These are phyloP conservation scores for Epizoanthus illoricatus DNA, from an alignment of 92 coral and sea anemone species.

Conservation along the genomic window DNA sequence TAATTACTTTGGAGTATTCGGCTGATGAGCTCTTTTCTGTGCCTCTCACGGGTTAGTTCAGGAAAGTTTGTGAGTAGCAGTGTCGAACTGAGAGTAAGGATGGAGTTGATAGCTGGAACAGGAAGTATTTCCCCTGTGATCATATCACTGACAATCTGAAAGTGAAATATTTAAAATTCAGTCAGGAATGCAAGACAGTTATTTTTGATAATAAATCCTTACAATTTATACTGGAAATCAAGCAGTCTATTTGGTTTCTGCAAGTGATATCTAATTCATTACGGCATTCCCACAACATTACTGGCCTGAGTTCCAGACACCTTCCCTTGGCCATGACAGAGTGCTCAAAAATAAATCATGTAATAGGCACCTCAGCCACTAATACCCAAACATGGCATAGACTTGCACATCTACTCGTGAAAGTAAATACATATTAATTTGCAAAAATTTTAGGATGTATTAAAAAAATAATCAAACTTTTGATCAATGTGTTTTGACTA, in stretches of 20 bases:
- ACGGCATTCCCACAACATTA: too few species aligned
- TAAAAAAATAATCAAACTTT: too few species aligned
- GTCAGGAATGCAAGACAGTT: not conserved
- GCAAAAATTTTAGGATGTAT: too few species aligned
- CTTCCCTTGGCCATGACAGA: too few species aligned
- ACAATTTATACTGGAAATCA: not conserved
- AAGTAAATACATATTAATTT: too few species aligned
- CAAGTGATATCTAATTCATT: not conserved
- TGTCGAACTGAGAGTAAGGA: slow-evolving; percentile 57
- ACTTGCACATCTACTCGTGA: too few species aligned
- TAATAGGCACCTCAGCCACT: too few species aligned
- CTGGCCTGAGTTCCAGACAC: too few species aligned
- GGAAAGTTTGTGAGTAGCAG: slow-evolving; percentile 66
- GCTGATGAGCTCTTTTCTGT: slow-evolving; percentile 49
- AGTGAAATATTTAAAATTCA: not conserved
- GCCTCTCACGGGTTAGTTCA: slow-evolving; percentile 52
- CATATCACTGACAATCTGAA: slow-evolving; percentile 37
- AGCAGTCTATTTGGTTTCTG: not conserved
- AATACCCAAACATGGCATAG: too few species aligned
- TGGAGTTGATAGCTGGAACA: slow-evolving; percentile 2
- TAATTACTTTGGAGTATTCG: slow-evolving; percentile 43
- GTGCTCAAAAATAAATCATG: too few species aligned
- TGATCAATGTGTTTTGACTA: too few species aligned
- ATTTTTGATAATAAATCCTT: not conserved
- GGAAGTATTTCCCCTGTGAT: not conserved